These are phyloP conservation scores for Andricus curvator DNA, from an alignment of 2,888 invertebrate genomes.

Conservation along the genomic window DNA sequence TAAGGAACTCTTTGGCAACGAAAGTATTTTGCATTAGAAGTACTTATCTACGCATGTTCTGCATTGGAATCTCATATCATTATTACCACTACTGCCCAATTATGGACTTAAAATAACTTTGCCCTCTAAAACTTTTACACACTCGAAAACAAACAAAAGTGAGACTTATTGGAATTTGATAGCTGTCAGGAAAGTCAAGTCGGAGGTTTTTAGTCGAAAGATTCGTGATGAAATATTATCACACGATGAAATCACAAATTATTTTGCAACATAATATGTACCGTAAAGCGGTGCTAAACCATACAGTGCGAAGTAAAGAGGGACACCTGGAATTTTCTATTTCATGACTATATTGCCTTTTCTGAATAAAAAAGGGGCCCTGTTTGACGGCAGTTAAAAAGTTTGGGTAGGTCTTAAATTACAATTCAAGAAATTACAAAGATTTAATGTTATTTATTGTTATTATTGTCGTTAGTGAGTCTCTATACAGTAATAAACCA, in stretches of 20 bases:
- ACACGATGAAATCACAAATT: not conserved
- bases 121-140: not conserved
- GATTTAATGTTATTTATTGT: conserved; percentile 60
- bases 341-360: no score
- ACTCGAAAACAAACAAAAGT: conserved; percentile 3
- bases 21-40: not conserved
- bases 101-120: not conserved
- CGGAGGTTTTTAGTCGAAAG: not conserved
- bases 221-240: not conserved
- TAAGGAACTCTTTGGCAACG: not conserved
- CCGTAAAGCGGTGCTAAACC: no score
- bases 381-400: not conserved
- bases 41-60: not conserved
- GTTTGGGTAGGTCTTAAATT: not conserved
- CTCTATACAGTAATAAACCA: conserved; percentile 28
- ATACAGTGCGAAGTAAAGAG: no score
- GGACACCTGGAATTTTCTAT: no score
- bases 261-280: not conserved
- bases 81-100: not conserved
- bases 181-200: not conserved
- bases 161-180: not conserved
- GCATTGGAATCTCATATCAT: not conserved
- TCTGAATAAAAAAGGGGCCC: no score
- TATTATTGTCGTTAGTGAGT: conserved; percentile 68
- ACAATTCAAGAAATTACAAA: conserved; percentile 53